These are phyloP conservation scores for Kryptolebias ocellatus DNA, from an alignment of 2,797 vertebrate species.

Conservation along the genomic window DNA sequence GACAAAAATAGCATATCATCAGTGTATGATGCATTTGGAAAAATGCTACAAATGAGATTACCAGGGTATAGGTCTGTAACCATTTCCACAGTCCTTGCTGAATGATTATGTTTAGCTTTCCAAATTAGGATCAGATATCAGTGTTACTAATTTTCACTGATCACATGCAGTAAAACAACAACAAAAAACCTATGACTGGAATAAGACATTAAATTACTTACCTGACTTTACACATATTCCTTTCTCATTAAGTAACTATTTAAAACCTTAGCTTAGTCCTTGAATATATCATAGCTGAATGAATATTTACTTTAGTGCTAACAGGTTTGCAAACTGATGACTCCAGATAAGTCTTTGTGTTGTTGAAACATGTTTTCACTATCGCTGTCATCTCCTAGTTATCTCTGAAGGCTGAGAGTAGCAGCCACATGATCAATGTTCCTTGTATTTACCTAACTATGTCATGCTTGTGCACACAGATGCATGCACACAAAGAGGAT, in stretches of 20 bases:
- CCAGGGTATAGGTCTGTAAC: no score
- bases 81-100: no score
- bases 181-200: no score
- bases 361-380: constrained; percentile 43
- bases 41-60: no score
- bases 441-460: constrained; percentile 30
- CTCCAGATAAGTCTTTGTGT: constrained; percentile 20
- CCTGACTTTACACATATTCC: not conserved
- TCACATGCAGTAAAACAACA: no score
- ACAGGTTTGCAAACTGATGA: constrained; percentile 22
- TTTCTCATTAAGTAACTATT: not conserved
- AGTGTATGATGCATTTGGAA: no score
- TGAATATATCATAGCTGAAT: not conserved
- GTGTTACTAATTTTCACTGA: no score
- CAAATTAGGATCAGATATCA: no score
- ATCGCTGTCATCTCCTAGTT: constrained; percentile 38
- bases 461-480: not conserved
- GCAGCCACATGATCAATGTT: constrained; percentile 18
- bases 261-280: no score
- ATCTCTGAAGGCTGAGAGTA: constrained; percentile 41
- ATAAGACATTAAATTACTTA: not conserved
- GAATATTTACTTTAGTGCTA: constrained; percentile 19
- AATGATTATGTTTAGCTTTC: no score
- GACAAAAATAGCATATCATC: no score
- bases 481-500: not conserved